Evolutionary conservation across 2,888 invertebrate genomes (phyloP).

Genomic region (Theretra japonica): DNA sequence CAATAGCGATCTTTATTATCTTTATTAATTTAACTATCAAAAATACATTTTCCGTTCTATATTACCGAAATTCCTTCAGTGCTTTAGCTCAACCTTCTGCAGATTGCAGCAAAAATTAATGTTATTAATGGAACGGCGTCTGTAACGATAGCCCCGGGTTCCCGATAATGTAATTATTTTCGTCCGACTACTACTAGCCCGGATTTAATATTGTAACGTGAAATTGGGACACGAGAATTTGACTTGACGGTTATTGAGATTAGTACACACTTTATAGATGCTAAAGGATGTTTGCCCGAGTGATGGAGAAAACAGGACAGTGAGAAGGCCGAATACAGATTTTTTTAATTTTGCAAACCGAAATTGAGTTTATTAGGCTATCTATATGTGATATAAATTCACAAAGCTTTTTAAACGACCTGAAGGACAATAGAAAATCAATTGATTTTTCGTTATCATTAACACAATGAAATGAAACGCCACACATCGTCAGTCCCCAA

Average conservation of each 20-base stretch:
- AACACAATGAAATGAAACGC: too few relatives aligned
- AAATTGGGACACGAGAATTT: conserved; percentile 3
- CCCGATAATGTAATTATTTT: conserved; percentile 21
- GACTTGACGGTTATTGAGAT: not conserved
- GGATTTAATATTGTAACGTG: conserved; percentile 5
- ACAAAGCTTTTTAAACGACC: too few relatives aligned
- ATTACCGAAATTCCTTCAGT: not conserved
- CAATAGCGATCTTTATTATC: too few relatives aligned
- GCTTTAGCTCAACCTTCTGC: not conserved
- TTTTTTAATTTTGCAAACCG: too few relatives aligned
- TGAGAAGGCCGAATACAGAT: too few relatives aligned
- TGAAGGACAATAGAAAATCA: too few relatives aligned
- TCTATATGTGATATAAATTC: too few relatives aligned
- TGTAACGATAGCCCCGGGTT: conserved; percentile 4
- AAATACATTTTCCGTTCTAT: not conserved
- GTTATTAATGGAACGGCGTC: not conserved
- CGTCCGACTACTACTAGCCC: not conserved
- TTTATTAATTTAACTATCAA: not conserved
- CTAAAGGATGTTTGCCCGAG: not conserved
- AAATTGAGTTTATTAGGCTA: too few relatives aligned
- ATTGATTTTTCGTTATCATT: too few relatives aligned
- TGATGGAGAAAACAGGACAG: too few relatives aligned
- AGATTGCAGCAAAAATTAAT: conserved; percentile 24
- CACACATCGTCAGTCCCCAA: too few relatives aligned
- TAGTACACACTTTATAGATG: not conserved